Percentiles rank a stretch among this genome's conserved stretches.
phyloP scores from a whole-genome alignment of 1,140 invertebrate species.

The Papilio machaon region DNA sequence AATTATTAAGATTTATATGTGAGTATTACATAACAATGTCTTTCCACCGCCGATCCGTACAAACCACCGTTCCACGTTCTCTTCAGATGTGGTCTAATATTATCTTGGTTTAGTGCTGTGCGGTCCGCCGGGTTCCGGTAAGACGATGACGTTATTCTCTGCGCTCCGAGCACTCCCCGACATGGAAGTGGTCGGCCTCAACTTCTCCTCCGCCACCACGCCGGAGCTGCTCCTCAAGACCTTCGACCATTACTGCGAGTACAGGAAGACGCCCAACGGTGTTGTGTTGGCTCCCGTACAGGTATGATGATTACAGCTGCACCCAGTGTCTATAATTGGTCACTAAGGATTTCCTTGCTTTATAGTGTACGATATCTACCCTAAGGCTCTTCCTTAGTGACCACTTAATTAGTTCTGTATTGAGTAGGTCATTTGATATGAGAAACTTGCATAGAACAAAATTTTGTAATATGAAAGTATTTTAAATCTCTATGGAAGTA shows the following conservation, averaged over 20 bases:
- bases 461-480: too few species aligned
- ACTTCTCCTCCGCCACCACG: conserved; percentile 99
- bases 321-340: not conserved
- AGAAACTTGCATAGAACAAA: too few species aligned
- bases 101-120: not conserved
- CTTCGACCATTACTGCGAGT: conserved; percentile 99
- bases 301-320: conserved; percentile 79
- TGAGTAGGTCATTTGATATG: too few species aligned
- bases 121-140: conserved; percentile 83
- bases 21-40: too few species aligned
- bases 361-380: not conserved
- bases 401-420: too few species aligned
- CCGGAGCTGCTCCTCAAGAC: conserved; percentile 99
- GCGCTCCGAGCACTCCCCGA: conserved; percentile 97
- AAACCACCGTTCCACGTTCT: too few species aligned
- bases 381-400: not conserved
- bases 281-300: conserved; percentile 97
- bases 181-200: conserved; percentile 99
- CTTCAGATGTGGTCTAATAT: too few species aligned
- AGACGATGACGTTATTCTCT: conserved; percentile 99
- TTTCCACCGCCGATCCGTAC: too few species aligned
- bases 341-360: not conserved
- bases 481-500: too few species aligned
- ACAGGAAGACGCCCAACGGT: conserved; percentile 98
- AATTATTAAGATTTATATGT: too few species aligned